Base-by-base conservation (phyloP, 2,113 vertebrate genomes). In the Etia nguti region DNA sequence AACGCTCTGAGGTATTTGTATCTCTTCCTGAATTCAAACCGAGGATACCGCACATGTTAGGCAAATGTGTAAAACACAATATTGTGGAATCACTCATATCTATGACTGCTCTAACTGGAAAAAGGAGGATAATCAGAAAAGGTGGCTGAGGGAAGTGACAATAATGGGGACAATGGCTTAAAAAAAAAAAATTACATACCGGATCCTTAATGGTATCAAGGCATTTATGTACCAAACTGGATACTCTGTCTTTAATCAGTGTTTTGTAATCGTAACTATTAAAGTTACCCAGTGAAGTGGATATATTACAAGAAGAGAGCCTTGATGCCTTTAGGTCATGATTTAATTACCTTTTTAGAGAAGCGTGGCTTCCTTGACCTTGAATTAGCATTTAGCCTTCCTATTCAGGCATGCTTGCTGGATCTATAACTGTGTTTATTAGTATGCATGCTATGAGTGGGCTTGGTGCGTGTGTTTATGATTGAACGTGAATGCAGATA, bases 401-500 rank as follows among this genome's bases (percentile, higher is more conserved):
- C 41, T 15, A 75, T 60, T 80, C 70, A 36, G 43, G 13, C 68
- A 12, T 83, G 59, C 87, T 82, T 41, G 22, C 46, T 85, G 56
- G 20, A 81, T 88, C 65, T 62, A 29, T 62, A 84, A 43, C 34
- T 88, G 46, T 84, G 10, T 77, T 68, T 20, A 83, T 91, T 89
- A 84, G 38, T 81, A 89, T 90, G 81, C 81, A 70, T 68, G 38
- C 82, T 73, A 22, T 80, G 46, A 20, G 6, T 81, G 81, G 34
- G 68, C 8, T 84, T 56, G 50, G 55, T 73, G 88, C 38, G 4
- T 62, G 59, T 54, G 34, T 86, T 15, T 84, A 81, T 92, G 87
- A 84, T 83, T 90, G 62, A 94, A 77, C 29, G 46, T 59, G 38
- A 87, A 88, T 90, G 86, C 84, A 91, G 80, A 90, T 92, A 48